Conservation (phyloP, 2,888 invertebrate species). For the Epinotia ramella region DNA sequence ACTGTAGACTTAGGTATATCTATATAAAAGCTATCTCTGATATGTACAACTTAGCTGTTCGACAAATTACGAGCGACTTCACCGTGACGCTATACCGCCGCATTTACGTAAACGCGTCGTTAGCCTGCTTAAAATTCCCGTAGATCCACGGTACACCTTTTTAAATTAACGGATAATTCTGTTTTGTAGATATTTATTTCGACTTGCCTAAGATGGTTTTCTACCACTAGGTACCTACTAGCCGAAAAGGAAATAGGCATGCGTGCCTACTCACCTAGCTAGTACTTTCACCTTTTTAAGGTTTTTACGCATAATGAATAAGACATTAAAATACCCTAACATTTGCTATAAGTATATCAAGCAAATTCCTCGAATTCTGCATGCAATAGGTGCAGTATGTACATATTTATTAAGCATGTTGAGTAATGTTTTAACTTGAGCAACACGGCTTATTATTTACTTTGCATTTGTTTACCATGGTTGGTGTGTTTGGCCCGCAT, state of each 20-base stretch:
- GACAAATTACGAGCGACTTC: background rate
- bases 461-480: conserved; percentile 55
- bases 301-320: background rate
- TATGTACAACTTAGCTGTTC: background rate
- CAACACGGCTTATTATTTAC: conserved; percentile 61
- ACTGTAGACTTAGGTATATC: background rate
- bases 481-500: conserved; percentile 66
- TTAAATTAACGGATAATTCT: too few relatives aligned
- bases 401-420: conserved; percentile 52
- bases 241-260: too few relatives aligned
- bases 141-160: too few relatives aligned
- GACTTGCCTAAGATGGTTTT: too few relatives aligned
- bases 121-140: too few relatives aligned
- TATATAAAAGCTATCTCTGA: background rate
- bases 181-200: too few relatives aligned
- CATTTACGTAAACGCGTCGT: too few relatives aligned
- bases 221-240: too few relatives aligned
- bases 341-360: background rate
- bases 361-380: conserved; percentile 30
- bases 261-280: too few relatives aligned
- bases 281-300: too few relatives aligned
- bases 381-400: conserved; percentile 32
- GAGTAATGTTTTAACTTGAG: conserved; percentile 56
- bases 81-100: too few relatives aligned
- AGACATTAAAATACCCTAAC: conserved; percentile 32